These are phyloP conservation scores for Varanus salvator DNA, from an alignment of 2,113 vertebrate species.

Conservation along the genomic window DNA sequence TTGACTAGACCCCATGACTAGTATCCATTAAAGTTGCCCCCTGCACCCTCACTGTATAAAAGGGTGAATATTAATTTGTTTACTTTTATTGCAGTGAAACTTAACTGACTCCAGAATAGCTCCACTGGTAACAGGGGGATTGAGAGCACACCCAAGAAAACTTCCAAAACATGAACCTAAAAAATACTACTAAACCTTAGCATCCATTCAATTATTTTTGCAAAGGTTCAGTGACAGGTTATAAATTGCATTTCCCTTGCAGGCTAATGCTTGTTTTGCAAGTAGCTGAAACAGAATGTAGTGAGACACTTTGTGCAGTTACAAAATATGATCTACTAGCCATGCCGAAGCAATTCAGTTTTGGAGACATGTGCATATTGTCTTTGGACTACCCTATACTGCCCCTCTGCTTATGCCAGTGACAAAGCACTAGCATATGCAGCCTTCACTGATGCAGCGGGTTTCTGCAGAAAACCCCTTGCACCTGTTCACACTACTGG, in stretches of 20 bases:
- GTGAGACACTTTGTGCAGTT: not conserved
- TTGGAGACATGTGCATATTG: not conserved
- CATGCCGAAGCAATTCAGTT: not conserved
- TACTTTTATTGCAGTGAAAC: not conserved
- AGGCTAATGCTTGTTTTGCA: not conserved
- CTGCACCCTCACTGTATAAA: not conserved
- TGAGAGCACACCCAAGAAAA: not conserved
- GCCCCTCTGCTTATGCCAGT: too few relatives aligned
- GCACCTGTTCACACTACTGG: too few relatives aligned
- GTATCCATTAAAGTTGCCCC: not conserved
- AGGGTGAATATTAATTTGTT: not conserved
- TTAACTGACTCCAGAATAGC: not conserved
- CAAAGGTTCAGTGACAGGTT: not conserved
- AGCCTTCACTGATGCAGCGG: too few relatives aligned
- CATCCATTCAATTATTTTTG: not conserved
- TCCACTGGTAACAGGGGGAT: not conserved
- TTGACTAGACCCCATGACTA: not conserved
- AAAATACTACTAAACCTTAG: not conserved
- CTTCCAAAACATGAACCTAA: not conserved
- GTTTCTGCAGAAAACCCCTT: too few relatives aligned
- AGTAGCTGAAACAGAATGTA: not conserved
- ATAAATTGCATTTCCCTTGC: not conserved
- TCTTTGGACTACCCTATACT: too few relatives aligned
- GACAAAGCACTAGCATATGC: too few relatives aligned
- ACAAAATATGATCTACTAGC: not conserved